phyloP scores from a whole-genome alignment of 2,113 vertebrate genomes.

The Zosterops borbonicus region DNA sequence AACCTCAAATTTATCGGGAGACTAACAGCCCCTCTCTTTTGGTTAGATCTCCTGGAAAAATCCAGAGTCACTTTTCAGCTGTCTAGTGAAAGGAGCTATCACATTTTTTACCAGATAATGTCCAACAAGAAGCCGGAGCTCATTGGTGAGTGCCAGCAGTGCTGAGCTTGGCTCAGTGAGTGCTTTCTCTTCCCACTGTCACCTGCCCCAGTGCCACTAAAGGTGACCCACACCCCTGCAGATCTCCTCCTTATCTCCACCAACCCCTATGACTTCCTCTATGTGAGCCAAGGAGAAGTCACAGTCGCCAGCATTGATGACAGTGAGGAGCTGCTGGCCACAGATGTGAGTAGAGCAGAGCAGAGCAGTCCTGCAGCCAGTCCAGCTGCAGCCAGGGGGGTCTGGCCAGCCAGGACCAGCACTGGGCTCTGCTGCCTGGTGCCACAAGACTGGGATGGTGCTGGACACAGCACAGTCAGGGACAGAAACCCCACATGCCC shows the following conservation, averaged over 20 bases:
- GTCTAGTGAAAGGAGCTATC: slow-evolving; percentile 82
- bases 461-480: fast-evolving
- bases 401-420: neutral
- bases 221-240: neutral
- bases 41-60: slow-evolving; percentile 83
- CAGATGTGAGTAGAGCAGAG: slow-evolving; percentile 70
- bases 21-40: neutral
- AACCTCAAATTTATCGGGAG: neutral
- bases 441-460: fast-evolving
- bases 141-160: slow-evolving; percentile 72
- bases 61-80: slow-evolving; percentile 86
- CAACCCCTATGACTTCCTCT: slow-evolving; percentile 83
- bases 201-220: neutral
- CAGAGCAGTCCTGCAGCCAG: neutral
- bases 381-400: neutral
- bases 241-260: slow-evolving; percentile 86
- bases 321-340: slow-evolving; percentile 74
- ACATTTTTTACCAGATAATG: slow-evolving; percentile 87
- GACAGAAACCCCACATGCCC: neutral
- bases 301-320: slow-evolving; percentile 80
- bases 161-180: neutral
- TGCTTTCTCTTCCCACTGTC: neutral
- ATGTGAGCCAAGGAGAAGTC: slow-evolving; percentile 79
- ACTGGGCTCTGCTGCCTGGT: neutral
- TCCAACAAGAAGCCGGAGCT: slow-evolving; percentile 71